Evolutionary conservation across 2,888 invertebrate species (phyloP), one percentile per base, ranked within the genome.

Genomic region (Siphlonurus alternatus): DNA sequence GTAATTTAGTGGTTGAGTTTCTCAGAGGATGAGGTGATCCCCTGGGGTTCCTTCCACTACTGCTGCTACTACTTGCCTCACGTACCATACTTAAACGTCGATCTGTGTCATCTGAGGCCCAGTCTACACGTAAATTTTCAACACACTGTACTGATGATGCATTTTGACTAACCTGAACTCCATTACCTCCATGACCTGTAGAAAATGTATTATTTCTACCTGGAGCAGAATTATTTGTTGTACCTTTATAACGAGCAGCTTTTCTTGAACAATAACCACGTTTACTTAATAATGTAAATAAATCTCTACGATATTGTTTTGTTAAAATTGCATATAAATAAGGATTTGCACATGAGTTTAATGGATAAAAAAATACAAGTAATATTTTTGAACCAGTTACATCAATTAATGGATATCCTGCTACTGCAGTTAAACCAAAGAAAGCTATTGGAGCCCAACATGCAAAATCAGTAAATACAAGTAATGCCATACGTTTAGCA

Each of bases 321-420:
- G 93, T 94, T 72, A 93, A 79, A 69, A 94, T 89, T 20, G 92
- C 93, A 75, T 94, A 95, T 2, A 95, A 77, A 78, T 93, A 93
- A 0, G 94, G 94, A 77, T 95, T 93, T 53, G 93, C 91, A 73
- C 92, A 93, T 0, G 93, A 89, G 76, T 94, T 94, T 66, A 95
- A 76, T 0, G 94, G 94, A 73, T 93, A 91, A 73, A 94, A 92
- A 74, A 94, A 92, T 7, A 94, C 93, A 66, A 93, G 76, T 15
- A 93, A 77, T 61, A 94, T 86, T 75, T 88, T 88, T 0, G 88
- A 87, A 70, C 86, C 83, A 5, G 87, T 86, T 0, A 93, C 86
- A 69, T 89, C 88, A 59, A 94, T 91, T 67, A 93, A 76, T 0
- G 93, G 91, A 69, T 81, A 84, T 0, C 92, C 93, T 1, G 89